Evolutionary conservation across 2,113 vertebrate species (phyloP).

Genomic region (Sakesphorus luctuosus): DNA sequence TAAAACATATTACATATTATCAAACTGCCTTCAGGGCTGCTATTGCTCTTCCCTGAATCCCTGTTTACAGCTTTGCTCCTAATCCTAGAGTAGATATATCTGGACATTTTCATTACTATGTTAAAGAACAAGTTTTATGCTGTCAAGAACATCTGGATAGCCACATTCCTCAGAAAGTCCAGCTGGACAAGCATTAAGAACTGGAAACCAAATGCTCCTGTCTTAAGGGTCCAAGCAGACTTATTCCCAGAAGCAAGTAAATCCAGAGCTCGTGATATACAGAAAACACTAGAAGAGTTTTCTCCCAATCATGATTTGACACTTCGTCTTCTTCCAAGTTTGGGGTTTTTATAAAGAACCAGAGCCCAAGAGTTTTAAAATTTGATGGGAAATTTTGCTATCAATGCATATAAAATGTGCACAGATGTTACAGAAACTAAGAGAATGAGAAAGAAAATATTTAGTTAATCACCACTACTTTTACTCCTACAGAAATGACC

Average conservation of each 20-base stretch:
- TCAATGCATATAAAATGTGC: neutral
- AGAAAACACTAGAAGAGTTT: neutral
- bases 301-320: neutral
- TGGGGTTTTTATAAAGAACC: neutral
- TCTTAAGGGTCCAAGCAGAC: neutral
- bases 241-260: neutral
- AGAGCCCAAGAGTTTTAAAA: neutral
- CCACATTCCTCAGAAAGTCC: neutral
- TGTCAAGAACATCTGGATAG: neutral
- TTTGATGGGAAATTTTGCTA: neutral
- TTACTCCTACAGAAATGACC: neutral
- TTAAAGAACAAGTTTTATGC: neutral
- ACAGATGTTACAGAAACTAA: neutral
- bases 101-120: neutral
- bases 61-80: neutral
- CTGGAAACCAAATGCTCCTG: neutral
- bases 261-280: neutral
- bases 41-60: neutral
- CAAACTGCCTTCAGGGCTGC: neutral
- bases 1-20: neutral
- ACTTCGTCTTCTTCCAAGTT: neutral
- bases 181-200: neutral
- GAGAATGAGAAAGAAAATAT: neutral
- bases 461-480: neutral
- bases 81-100: neutral